Percentiles rank a stretch among this genome's conserved stretches.
These are phyloP conservation scores for Neostethus bicornis DNA, from an alignment of 2,797 vertebrate species.

Conservation along the genomic window DNA sequence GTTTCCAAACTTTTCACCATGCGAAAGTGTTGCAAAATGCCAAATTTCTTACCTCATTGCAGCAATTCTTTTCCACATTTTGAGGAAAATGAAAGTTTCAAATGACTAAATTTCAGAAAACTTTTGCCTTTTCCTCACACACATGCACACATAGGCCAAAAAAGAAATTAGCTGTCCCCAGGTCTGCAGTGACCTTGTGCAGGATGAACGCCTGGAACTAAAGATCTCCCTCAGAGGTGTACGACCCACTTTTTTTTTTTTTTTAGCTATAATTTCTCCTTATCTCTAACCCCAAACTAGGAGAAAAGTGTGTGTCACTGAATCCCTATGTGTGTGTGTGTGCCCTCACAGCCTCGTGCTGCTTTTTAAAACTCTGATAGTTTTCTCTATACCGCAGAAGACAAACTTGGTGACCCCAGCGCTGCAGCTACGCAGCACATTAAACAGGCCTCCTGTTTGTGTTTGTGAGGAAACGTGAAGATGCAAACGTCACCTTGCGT, in stretches of 20 bases:
- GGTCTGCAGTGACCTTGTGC: constrained; percentile 54
- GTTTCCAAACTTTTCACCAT: no score
- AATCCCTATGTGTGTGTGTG: constrained; percentile 1
- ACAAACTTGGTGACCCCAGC: constrained; percentile 66
- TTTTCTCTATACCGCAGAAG: constrained; percentile 60
- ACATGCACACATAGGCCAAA: constrained; percentile 1
- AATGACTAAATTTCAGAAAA: neutral
- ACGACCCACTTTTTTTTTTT: constrained; percentile 42
- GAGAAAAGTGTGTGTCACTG: constrained; percentile 3
- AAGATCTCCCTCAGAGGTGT: constrained; percentile 35
- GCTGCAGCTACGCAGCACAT: constrained; percentile 40
- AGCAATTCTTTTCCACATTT: neutral
- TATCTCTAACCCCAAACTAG: constrained; percentile 15
- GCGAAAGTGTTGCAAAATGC: neutral
- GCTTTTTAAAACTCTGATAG: constrained; percentile 43
- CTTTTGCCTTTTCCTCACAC: neutral
- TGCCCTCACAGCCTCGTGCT: neutral
- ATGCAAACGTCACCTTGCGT: constrained; percentile 27
- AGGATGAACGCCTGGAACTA: constrained; percentile 32
- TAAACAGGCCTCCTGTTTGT: constrained; percentile 19
- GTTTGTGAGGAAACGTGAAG: constrained; percentile 12
- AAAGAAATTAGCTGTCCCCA: constrained; percentile 20
- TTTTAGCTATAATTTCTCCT: constrained; percentile 12
- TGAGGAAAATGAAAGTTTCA: neutral
- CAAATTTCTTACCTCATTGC: neutral